Base-by-base conservation (phyloP, 2,888 invertebrate genomes). In the Caenorhabditis angaria region DNA sequence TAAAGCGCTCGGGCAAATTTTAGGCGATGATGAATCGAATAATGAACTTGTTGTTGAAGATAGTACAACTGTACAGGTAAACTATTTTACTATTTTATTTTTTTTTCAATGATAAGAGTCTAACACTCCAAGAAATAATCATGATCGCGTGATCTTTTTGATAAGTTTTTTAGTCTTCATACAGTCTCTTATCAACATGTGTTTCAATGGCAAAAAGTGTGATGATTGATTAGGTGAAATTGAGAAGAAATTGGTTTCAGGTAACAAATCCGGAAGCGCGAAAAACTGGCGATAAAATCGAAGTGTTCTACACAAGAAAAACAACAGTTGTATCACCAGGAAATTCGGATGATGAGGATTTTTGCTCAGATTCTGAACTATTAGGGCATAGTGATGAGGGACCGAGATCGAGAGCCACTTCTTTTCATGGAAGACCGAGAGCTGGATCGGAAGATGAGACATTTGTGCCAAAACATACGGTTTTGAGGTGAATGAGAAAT, bases 261-360 rank as follows among this genome's bases (percentile, higher is more conserved):
- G 76, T 78, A 10, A 76, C 69, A 69, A 78, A 78, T 60, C 78
- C 78, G 57, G 74, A 68, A 14, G 78, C 78, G 1, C 50, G 78
- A 25, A 78, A 78, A 51, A 78, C 76, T 12, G 78, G 78, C 10
- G 78, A 78, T 47, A 70, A 71, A 29, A 78, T 78, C 53, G 78
- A 78, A 62, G 78, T 78, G 20, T 70, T 73, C 54, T 73, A 76
- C n/a, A 67, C 73, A 1, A 57, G 78, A 10, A 78, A 76, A 53
- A 82, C 78, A 47, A 84, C 80, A 1, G 77, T 80, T 25, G 76
- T 81, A 8, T 78, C 83, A 8, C 83, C 84, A 47, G 74, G 77
- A 2, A 80, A 77, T 50, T 81, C 78, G 4, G 83, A 83, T 51
- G 84, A 84, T 48, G 83, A 83, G 53, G 82, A 83, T 32, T 51